Evolutionary conservation across 2,888 invertebrate genomes (phyloP), one percentile per base, ranked within the genome.

Genomic region (Euplagia quadripunctaria): DNA sequence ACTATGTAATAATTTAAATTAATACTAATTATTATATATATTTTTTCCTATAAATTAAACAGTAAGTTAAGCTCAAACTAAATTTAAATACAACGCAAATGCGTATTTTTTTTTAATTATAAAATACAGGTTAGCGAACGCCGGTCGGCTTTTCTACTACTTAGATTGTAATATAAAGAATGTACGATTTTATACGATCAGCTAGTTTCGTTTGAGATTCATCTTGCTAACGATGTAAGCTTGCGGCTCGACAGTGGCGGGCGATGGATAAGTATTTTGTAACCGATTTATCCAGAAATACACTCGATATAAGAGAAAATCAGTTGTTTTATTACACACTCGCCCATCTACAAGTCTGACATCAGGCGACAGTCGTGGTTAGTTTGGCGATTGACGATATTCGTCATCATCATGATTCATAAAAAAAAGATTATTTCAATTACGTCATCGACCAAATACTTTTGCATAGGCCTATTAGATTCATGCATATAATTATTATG

Each of bases 251-350:
- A 76, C 72, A 74, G 79, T 81, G 82, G 88, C 88, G 88, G 88
- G 89, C 92, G 90, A 88, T 90, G 92, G 92, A 90, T 92, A 92
- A 94, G 93, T 92, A 95, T 95, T 95, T 96, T 96, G 94, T 96
- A 96, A 95, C 94, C 95, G 91, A 91, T 94, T 94, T 95, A 96
- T 96, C 90, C 96, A 93, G 92, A 94, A 95, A 95, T 96, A 96
- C 94, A 96, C 95, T 95, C 93, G 94, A 93, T 95, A 93, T 96
- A 96, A 96, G 96, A 93, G 91, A 93, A 93, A 72, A 92, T 91
- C 83, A 87, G 85, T 93, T 85, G 94, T 94, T 94, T 95, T 87
- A 92, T 94, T 94, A 64, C 9, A 64, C 41, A 71, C 16, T 4
- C 46, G 20, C 14, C 61, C 31, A 61, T 12, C 31, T 31, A 5